Evolutionary conservation across 2,797 vertebrate species (phyloP).

Genomic region (Helostoma temminkii): DNA sequence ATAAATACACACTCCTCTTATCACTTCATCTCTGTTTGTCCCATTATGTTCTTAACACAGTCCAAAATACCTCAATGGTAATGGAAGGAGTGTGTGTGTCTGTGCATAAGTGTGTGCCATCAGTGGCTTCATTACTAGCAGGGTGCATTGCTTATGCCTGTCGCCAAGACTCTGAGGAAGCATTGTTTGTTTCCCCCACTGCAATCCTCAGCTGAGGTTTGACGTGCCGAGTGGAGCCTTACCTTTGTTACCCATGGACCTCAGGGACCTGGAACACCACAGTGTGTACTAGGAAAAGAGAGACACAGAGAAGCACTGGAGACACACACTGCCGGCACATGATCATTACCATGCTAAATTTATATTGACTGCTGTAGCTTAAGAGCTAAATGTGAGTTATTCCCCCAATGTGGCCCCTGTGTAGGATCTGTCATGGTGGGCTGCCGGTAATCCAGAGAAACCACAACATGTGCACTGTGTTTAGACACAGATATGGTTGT

Average conservation of each 20-base stretch:
- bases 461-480: conserved; percentile 67
- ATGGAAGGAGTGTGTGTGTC: conserved; percentile 18
- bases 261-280: conserved; percentile 58
- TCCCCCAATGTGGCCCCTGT: conserved; percentile 70
- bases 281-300: conserved; percentile 50
- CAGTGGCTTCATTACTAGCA: conserved; percentile 63
- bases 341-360: conserved; percentile 87
- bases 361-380: conserved; percentile 86
- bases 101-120: conserved; percentile 35
- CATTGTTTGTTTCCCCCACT: conserved; percentile 63
- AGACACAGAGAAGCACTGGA: conserved; percentile 61
- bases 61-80: conserved; percentile 66
- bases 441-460: conserved; percentile 75
- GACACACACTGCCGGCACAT: conserved; percentile 75
- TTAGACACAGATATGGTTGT: conserved; percentile 57
- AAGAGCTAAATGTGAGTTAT: conserved; percentile 82
- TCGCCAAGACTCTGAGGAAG: conserved; percentile 55
- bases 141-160: conserved; percentile 27
- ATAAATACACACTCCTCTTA: conserved; percentile 30
- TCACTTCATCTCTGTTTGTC: conserved; percentile 71
- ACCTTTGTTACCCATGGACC: conserved; percentile 59
- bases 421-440: conserved; percentile 65
- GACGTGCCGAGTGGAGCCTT: conserved; percentile 57
- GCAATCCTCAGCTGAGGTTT: conserved; percentile 69
- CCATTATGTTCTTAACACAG: conserved; percentile 72